Base-by-base conservation (phyloP, 30 jellyfish, hydroid and myxozoan genomes). In the Aurelia aurita region DNA sequence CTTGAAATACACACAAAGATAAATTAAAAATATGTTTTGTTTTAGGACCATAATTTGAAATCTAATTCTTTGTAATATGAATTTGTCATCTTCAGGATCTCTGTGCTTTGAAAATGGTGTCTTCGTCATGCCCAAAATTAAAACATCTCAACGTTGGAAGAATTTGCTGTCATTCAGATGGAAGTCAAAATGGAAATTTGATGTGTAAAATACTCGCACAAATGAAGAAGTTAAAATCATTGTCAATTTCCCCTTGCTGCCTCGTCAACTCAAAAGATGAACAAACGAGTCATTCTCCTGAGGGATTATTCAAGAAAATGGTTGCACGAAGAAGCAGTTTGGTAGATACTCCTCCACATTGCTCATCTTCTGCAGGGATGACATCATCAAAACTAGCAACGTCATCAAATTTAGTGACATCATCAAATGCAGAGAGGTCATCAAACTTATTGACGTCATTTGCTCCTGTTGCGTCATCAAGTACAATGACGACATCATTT, bases 161-260 rank as follows among this genome's bases (percentile, higher is more conserved):
- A 16, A 72, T 94, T n/a, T 97, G 94, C 72, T 87, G 89, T 25
- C 99, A 94, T 61, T 44, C 97, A 22, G 89, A 54, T 35, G 39
- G 58, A 6, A 39, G 23, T 26, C 87, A 64, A 14, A 26, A 19
- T 3, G 82, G 84, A 2, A 89, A 88, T 58, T 19, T 63, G 19
- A 62, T 94, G 23, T 88, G 96, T 68, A 58, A 47, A 72, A 53
- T 75, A 13, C 29, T 94, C 18, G 51, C 94, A 6, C 65, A 63
- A 44, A 83, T 94, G 80, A 65, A 71, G 57, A 80, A 71, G 15
- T 87, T 94, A 32, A 69, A 69, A 66, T 49, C 96, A 2, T 55
- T 94, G 58, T 69, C 97, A 0, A 67, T 94, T 10, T 74, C 99
- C 15, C 97, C 99, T 25, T 94, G 99, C 59, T 66, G 90, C 58